These are phyloP conservation scores for Andrena chrysosceles DNA, from an alignment of 2,888 invertebrate genomes.

Conservation along the genomic window DNA sequence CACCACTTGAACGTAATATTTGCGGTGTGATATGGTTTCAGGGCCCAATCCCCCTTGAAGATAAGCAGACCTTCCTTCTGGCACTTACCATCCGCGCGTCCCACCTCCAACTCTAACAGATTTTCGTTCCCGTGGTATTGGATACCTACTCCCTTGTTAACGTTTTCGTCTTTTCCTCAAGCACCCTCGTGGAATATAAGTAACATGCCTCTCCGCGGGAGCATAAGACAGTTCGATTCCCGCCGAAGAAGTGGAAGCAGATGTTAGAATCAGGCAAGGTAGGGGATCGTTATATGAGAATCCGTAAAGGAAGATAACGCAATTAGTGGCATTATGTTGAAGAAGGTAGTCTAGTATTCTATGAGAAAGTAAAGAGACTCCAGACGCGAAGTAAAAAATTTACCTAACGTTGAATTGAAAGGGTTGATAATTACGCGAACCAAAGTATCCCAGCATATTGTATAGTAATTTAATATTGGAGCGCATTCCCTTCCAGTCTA, in stretches of 20 bases:
- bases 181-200: not conserved
- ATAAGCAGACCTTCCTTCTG: conserved; percentile 48
- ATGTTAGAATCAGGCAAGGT: not conserved
- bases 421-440: no score
- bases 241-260: conserved; percentile 25
- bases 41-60: conserved; percentile 37
- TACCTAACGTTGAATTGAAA: no score
- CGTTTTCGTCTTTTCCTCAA: conserved; percentile 8
- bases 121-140: conserved; percentile 51
- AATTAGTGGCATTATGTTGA: not conserved
- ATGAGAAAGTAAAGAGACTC: no score
- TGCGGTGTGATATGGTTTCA: conserved; percentile 58
- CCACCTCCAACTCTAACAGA: conserved; percentile 36
- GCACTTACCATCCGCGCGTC: conserved; percentile 34
- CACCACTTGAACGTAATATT: conserved; percentile 61
- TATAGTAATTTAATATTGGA: not conserved
- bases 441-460: no score
- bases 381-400: no score
- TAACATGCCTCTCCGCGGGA: not conserved
- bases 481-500: not conserved
- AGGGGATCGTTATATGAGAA: not conserved
- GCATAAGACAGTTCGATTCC: conserved; percentile 20
- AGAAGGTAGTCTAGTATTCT: no score
- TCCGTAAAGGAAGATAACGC: not conserved
- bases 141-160: conserved; percentile 20